These are phyloP conservation scores for Hestina assimilis DNA, from an alignment of 1,140 invertebrate species.

Conservation along the genomic window DNA sequence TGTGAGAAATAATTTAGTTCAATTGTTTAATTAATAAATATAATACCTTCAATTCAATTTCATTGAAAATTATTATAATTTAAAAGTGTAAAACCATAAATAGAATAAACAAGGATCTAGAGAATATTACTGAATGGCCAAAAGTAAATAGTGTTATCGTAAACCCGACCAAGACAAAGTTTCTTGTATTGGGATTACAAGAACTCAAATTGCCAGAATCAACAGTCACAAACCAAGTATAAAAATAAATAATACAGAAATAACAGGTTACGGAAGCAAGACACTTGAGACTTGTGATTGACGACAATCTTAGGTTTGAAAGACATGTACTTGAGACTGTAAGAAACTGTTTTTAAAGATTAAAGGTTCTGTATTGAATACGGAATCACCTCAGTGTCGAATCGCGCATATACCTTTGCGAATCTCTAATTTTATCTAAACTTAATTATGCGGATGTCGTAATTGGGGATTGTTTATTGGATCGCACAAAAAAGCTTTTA, in stretches of 20 bases:
- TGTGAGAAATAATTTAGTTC: too few species aligned
- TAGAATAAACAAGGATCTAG: too few species aligned
- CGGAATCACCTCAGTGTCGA: background rate
- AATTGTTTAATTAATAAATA: too few species aligned
- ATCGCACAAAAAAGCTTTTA: too few species aligned
- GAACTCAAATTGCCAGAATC: background rate
- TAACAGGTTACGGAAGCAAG: background rate
- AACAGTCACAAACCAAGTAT: background rate
- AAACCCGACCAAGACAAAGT: slow-evolving; percentile 1
- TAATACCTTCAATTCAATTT: too few species aligned
- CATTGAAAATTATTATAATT: too few species aligned
- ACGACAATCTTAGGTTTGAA: slow-evolving; percentile 12
- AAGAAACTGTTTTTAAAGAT: slow-evolving; percentile 20
- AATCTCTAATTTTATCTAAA: too few species aligned
- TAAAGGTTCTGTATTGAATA: slow-evolving; percentile 21
- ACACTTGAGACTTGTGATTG: background rate
- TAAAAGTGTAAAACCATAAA: too few species aligned
- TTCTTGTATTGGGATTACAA: background rate
- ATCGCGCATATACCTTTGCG: too few species aligned
- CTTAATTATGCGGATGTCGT: too few species aligned
- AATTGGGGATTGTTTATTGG: too few species aligned
- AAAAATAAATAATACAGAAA: background rate
- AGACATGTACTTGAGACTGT: slow-evolving; percentile 1
- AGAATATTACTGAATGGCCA: background rate
- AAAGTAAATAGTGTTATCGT: background rate